A percentile compares a stretch with the other conserved stretches of the same genome.
Conservation (phyloP, 2,113 vertebrate genomes). For the Proteles cristata region DNA sequence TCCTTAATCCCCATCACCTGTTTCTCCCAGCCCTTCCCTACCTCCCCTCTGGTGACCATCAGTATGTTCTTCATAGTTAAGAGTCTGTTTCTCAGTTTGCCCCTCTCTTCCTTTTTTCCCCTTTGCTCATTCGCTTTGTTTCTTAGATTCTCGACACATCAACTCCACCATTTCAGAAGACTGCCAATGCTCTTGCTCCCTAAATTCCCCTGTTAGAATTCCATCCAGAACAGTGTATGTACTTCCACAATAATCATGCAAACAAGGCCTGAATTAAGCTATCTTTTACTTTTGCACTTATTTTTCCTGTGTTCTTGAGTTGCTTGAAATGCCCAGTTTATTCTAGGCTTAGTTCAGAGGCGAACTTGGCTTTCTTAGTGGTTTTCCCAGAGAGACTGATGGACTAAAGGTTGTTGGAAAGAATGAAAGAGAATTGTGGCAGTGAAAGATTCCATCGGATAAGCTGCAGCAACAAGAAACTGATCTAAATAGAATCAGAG, state of each 20-base stretch:
- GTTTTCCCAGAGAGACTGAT: not conserved
- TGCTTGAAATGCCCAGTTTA: not conserved
- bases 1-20: not conserved
- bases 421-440: not conserved
- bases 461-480: not conserved
- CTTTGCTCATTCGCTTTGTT: not conserved
- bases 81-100: not conserved
- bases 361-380: not conserved
- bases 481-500: not conserved
- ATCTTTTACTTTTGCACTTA: not conserved
- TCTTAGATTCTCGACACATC: not conserved
- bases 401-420: not conserved
- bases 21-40: not conserved
- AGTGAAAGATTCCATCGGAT: not conserved
- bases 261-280: not conserved
- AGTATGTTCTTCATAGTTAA: not conserved
- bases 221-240: not conserved
- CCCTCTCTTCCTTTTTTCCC: not conserved
- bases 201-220: not conserved
- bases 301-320: not conserved
- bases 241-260: not conserved
- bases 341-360: not conserved
- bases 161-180: not conserved
- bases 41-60: not conserved
- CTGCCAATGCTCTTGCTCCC: fast-evolving